Base-by-base conservation (phyloP, 2,797 vertebrate genomes). In the Sebastes iracundus region DNA sequence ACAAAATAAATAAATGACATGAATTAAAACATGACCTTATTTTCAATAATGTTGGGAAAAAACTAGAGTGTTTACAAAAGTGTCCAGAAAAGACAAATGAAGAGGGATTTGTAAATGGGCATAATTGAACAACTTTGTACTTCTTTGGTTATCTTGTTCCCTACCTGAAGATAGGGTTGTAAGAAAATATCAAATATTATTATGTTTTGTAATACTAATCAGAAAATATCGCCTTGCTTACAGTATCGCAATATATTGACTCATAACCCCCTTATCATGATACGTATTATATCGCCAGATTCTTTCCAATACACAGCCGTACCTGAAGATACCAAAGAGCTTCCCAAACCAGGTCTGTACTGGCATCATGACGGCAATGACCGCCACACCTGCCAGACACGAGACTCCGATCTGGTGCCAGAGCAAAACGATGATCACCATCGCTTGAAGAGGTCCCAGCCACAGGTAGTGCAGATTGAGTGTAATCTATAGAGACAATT, bases 401-500 rank as follows among this genome's bases (percentile, higher is more conserved):
- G 98, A 97, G 0, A 95, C 93, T 11, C 98, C 98, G 12, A 99
- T 97, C 87, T 97, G 96, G 38, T 89, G 83, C 98, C 98, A 99
- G 20, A 99, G 96, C n/a, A 99, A 93, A 0, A 64, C 87, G 3
- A 96, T 92, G 75, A 98, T 96, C 3, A 91, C 97, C 1, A 94
- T 46, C 0, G 97, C 97, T 74, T 99, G 97, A 42, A 98, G 87
- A 5, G 98, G 98, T 38, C 95, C 98, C 71, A 96, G 92, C 98
- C 97, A 99, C 65, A 99, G 87, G 86, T 96, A 99, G 90, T 99
- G 98, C 85, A 99, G 91, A 25, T 97, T 97, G 83, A 98, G 90
- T 0, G 97, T 97, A 7, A 98, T 95, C 98, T 99, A 77, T 0
- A 60, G 38, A 72, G 1, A 72, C 12, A 64, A 14, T 14, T 9